phyloP scores from a whole-genome alignment of 2,888 invertebrate genomes.

The Diaphora mendica region DNA sequence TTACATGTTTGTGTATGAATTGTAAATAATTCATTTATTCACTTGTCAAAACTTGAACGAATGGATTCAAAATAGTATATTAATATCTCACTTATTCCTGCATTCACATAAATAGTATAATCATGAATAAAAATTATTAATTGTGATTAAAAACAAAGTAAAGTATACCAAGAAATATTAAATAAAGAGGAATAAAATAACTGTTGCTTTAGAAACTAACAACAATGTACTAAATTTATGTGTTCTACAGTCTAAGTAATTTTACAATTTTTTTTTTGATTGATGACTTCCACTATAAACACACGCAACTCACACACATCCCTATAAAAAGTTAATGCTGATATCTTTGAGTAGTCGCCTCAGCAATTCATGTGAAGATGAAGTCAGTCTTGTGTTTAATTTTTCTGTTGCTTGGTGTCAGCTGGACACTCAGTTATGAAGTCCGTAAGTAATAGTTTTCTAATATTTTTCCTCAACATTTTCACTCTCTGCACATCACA shows the following conservation, averaged over 20 bases:
- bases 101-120: not conserved
- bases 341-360: not conserved
- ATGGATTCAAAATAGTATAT: no score
- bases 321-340: not conserved
- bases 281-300: not conserved
- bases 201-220: not conserved
- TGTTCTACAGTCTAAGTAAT: not conserved
- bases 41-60: no score
- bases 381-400: not conserved
- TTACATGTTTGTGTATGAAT: no score
- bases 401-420: not conserved
- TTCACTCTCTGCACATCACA: no score
- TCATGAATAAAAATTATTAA: not conserved
- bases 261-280: not conserved
- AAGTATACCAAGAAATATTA: no score
- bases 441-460: not conserved
- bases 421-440: not conserved
- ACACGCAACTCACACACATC: not conserved
- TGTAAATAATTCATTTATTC: no score
- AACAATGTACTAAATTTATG: not conserved
- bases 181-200: not conserved
- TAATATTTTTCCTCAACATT: no score
- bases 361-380: not conserved
- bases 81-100: no score
- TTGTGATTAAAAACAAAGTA: no score